A percentile compares a stretch with the other conserved stretches of the same genome.
Conservation (phyloP, 2,113 vertebrate genomes). For the Cinclus cinclus region DNA sequence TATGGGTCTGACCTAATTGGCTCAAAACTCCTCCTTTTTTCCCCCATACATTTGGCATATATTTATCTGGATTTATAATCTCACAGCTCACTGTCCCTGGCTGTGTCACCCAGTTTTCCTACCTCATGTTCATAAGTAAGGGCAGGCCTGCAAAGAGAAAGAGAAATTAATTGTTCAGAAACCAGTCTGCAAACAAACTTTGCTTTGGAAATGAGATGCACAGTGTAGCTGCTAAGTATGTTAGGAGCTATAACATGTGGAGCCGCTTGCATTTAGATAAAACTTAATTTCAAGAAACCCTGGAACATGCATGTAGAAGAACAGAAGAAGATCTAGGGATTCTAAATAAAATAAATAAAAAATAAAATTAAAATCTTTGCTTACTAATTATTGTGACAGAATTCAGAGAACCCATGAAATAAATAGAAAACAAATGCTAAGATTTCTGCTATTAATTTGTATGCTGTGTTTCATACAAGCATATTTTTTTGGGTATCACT, state of each 20-base stretch:
- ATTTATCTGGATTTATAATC: constrained; percentile 7
- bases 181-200: not conserved
- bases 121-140: not conserved
- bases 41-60: accelerated
- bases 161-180: not conserved
- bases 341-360: not conserved
- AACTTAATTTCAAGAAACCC: not conserved
- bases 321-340: accelerated
- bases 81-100: not conserved
- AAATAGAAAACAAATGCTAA: not conserved
- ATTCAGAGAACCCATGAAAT: not conserved
- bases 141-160: not conserved
- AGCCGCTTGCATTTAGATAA: not conserved
- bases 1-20: not conserved
- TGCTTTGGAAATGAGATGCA: not conserved
- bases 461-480: not conserved
- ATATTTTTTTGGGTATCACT: not conserved
- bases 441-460: not conserved
- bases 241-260: not conserved
- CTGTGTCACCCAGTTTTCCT: not conserved
- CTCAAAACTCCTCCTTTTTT: not conserved
- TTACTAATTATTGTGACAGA: not conserved
- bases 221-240: not conserved
- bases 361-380: not conserved
- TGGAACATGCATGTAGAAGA: not conserved